Evolutionary conservation across 2,888 invertebrate genomes (phyloP), one percentile per base, ranked within the genome.

Genomic region (Protonemura montana): DNA sequence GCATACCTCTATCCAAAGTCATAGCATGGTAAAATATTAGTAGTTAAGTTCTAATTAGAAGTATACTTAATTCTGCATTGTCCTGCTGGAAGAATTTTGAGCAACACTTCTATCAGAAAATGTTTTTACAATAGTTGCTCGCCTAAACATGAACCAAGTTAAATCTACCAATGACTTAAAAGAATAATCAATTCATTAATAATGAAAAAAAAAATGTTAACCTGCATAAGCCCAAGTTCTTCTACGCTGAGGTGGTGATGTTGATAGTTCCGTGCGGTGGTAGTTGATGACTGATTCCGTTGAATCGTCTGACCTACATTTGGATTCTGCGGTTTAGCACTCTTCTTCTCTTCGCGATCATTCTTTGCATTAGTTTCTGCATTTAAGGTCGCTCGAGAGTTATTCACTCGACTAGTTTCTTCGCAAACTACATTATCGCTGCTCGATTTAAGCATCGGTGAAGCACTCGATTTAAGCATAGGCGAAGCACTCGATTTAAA

Each of bases 201-300:
- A 88, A 90, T 10, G 59, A 21, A 59, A 59, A 59, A 2, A 10
- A 59, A 21, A 7, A 7, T 59, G 16, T 59, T 59, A 6, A 94
- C 94, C 92, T 94, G 94, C 87, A 94, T 90, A 2, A 92, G 91
- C 85, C 93, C 91, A 81, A 94, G 91, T 89, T 94, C 94, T 88
- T 94, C 94, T 28, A 94, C 93, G 89, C 93, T 94, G 85, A 94
- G 92, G 90, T 94, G 94, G 90, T 94, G 92, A 90, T 94, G 93
- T 0, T 91, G 90, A 84, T 92, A 91, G 85, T 90, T 90, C 26
- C 88, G 59, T 59, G 59, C 59, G 1, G 59, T 59, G 59, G 21
- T 59, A 13, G 59, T 59, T 59, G 16, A 10, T 2, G 59, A 59
- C 13, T 59, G 59, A 21, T 90, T 88, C 81, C 89, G 89, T 29